Evolutionary conservation across 2,113 vertebrate genomes (phyloP), one percentile per base, ranked within the genome.

Genomic region (Tachuris rubrigastra): DNA sequence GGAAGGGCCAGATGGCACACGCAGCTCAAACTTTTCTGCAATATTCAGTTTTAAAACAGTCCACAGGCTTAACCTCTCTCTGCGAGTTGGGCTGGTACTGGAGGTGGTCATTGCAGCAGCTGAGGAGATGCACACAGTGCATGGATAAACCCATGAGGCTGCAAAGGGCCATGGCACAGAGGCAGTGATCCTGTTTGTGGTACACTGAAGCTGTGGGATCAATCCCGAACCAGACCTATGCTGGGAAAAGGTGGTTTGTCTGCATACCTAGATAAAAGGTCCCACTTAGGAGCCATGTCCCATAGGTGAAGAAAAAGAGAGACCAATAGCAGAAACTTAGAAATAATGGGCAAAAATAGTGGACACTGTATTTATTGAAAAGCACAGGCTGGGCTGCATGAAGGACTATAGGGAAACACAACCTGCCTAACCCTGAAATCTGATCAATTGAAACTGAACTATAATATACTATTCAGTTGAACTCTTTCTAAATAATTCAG

Each of bases 141-240:
- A 42, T 42, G 42, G 8, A 71, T 30, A 50, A 84, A 77, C 21
- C 31, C 18, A 23, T 2, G 4, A 53, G 25, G 14, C 47, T 91
- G 33, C 20, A 74, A 39, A 79, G 41, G 18, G 33, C 23, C 0
- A 0, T 14, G 23, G 25, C 67, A 46, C 4, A 9, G 41, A 4
- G 4, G 4, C 10, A 24, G 9, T 24, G 37, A 7, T 5, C 12
- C 11, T 1, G 1, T 4, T 53, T 6, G 8, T 46, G n/a, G 7
- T 60, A 63, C 1, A 3, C 10, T 55, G 46, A 67, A 69, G 11
- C 12, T 62, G 11, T 0, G 5, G 21, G 5, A 37, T 15, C 14
- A 74, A 7, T n/a, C 19, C 2, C 6, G 17, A 1, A 5, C 5
- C 22, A 84, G 44, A 49, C 14, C 3, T 18, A 3, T 0, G 0